Percentiles rank a stretch among this genome's conserved stretches.
phyloP scores from a whole-genome alignment of 2,888 invertebrate species.

The Ditylenchus weischeri region DNA sequence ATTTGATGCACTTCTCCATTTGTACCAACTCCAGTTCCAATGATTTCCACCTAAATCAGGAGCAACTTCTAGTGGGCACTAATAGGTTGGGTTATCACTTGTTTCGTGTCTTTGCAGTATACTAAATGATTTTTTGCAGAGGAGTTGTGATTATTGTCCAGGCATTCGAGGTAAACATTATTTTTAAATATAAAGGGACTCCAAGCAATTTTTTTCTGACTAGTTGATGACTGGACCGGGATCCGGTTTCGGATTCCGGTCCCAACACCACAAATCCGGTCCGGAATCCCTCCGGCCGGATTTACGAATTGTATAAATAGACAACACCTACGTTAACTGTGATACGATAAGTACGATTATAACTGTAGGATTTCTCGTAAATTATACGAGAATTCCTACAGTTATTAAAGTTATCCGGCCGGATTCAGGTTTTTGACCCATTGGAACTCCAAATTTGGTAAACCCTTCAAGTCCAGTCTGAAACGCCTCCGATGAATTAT shows the following conservation, averaged over 20 bases:
- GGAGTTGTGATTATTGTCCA: conserved; percentile 17
- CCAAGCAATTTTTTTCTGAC: neutral
- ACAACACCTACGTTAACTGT: too few species aligned
- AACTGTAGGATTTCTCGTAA: neutral
- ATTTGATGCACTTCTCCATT: neutral
- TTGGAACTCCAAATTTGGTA: too few species aligned
- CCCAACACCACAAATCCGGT: too few species aligned
- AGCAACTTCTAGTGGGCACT: conserved; percentile 21
- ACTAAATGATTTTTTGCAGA: neutral
- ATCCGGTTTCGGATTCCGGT: too few species aligned
- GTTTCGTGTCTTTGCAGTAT: too few species aligned
- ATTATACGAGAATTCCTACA: too few species aligned
- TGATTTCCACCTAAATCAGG: neutral
- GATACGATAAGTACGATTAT: neutral
- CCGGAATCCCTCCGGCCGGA: too few species aligned
- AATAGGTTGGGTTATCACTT: neutral
- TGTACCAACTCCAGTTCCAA: neutral
- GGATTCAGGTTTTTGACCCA: neutral
- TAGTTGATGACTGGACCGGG: too few species aligned
- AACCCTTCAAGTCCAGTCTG: too few species aligned
- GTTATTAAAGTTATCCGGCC: neutral
- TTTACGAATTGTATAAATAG: too few species aligned
- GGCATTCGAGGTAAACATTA: conserved; percentile 8
- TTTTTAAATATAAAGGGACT: neutral
- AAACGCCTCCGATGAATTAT: too few species aligned